Evolutionary conservation across 2,797 vertebrate species (phyloP).

Genomic region (Argya squamiceps): DNA sequence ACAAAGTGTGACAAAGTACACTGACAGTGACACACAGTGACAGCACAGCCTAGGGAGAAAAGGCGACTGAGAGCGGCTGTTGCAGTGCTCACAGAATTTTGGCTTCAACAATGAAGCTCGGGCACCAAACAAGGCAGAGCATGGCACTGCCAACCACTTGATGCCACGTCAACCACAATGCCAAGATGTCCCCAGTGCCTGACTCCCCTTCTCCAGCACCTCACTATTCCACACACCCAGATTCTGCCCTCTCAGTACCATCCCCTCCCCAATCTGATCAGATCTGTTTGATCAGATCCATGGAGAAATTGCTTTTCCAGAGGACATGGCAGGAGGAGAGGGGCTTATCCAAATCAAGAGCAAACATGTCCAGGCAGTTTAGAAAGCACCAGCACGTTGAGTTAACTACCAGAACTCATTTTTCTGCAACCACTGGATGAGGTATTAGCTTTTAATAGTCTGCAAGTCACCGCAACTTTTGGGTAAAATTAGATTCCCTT

Average conservation of each 20-base stretch:
- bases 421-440: not conserved
- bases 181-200: accelerated
- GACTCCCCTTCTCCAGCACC: too few species aligned
- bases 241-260: accelerated
- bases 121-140: not conserved
- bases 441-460: not conserved
- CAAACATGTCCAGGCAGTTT: not conserved
- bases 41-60: not conserved
- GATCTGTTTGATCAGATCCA: not conserved
- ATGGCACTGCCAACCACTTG: accelerated
- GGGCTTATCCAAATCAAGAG: not conserved
- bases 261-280: not conserved
- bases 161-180: accelerated
- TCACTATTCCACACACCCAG: not conserved
- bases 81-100: not conserved
- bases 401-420: not conserved
- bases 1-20: not conserved
- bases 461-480: not conserved
- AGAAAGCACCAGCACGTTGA: not conserved
- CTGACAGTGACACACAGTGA: not conserved
- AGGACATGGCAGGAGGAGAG: not conserved
- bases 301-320: not conserved
- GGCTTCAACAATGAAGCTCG: not conserved
- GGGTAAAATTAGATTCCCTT: not conserved
- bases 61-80: not conserved